These are phyloP conservation scores for Lagorchestes hirsutus DNA, from an alignment of 2,797 vertebrate species.

Conservation along the genomic window DNA sequence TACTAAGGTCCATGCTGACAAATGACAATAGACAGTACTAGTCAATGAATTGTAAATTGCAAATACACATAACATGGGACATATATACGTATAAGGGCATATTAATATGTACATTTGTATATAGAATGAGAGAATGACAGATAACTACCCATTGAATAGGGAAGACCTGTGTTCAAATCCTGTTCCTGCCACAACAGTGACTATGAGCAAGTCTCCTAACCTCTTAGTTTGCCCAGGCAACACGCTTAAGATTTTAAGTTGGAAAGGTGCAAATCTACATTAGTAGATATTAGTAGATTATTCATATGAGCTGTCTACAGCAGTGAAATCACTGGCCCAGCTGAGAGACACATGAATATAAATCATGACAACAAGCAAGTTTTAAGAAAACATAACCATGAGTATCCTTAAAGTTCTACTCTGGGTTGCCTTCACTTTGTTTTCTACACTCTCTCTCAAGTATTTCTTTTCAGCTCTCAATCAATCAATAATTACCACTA, in stretches of 20 bases:
- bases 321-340: not conserved
- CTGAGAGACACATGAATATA: not conserved
- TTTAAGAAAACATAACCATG: not conserved
- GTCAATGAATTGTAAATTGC: not conserved
- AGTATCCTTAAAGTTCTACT: not conserved
- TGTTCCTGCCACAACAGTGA: not conserved
- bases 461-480: not conserved
- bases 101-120: not conserved
- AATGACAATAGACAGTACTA: not conserved
- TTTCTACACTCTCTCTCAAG: not conserved
- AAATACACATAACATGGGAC: not conserved
- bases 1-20: not conserved
- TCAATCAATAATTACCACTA: not conserved
- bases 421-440: not conserved
- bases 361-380: not conserved
- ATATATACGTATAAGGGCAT: not conserved
- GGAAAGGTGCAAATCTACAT: not conserved
- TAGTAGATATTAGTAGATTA: not conserved
- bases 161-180: not conserved
- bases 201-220: not conserved
- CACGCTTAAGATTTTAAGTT: not conserved
- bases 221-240: not conserved
- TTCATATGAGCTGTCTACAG: not conserved
- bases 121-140: not conserved
- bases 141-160: not conserved